Evolutionary conservation across 2,113 vertebrate genomes (phyloP).

Genomic region (Etia nguti): DNA sequence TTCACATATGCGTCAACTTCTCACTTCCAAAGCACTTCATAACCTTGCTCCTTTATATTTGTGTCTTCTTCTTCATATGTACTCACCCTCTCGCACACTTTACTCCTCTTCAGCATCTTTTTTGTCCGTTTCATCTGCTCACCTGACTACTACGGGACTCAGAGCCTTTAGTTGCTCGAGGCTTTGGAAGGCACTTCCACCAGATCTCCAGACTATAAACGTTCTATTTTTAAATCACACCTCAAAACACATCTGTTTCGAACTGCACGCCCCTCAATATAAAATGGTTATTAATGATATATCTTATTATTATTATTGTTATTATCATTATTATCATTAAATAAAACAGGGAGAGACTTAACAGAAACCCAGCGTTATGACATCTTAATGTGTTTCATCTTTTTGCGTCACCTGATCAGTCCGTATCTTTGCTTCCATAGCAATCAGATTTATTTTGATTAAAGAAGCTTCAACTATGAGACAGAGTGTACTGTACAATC

Average conservation of each 20-base stretch:
- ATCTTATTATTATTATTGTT: background rate
- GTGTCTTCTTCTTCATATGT: no score
- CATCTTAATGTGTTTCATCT: background rate
- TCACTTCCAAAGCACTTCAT: no score
- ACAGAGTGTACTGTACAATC: fast-evolving
- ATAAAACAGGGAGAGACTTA: background rate
- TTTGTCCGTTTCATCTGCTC: background rate
- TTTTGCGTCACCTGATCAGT: background rate
- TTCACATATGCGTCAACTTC: no score
- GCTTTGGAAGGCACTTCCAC: fast-evolving
- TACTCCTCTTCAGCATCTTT: background rate
- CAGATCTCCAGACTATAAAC: background rate
- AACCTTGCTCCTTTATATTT: no score
- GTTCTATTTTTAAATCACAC: fast-evolving
- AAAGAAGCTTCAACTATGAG: background rate
- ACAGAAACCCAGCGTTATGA: fast-evolving
- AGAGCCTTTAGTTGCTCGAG: background rate
- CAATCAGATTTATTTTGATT: fast-evolving
- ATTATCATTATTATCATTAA: background rate
- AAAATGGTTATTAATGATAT: background rate
- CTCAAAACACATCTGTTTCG: background rate
- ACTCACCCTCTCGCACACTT: background rate
- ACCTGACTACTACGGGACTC: fast-evolving
- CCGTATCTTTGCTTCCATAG: fast-evolving
- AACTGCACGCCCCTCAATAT: background rate